phyloP scores from a whole-genome alignment of 92 coral and sea anemone species.

The Diadumene lineata region DNA sequence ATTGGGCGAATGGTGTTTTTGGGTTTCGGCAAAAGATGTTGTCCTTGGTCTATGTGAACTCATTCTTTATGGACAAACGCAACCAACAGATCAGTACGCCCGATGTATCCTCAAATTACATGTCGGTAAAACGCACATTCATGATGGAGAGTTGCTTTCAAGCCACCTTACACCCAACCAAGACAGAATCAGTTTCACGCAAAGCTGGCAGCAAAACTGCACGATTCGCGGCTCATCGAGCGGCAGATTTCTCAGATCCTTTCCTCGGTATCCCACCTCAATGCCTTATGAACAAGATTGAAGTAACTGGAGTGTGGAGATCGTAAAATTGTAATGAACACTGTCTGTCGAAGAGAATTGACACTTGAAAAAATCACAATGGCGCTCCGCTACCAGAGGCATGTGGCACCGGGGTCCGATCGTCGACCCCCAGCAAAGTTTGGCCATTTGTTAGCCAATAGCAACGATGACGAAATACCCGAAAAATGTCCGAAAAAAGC shows the following conservation, averaged over 20 bases:
- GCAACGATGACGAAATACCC: constrained; percentile 92
- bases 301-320: constrained; percentile 38
- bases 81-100: constrained; percentile 43
- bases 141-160: constrained; percentile 91
- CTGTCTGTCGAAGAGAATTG: constrained; percentile 67
- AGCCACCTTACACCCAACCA: constrained; percentile 71
- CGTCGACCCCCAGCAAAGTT: constrained; percentile 99
- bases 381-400: constrained; percentile 92
- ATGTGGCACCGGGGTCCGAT: constrained; percentile 96
- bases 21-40: constrained; percentile 97
- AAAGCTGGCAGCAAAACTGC: constrained; percentile 72
- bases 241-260: constrained; percentile 37
- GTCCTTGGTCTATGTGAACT: constrained; percentile 99
- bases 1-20: constrained; percentile 83
- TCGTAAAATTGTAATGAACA: constrained; percentile 69
- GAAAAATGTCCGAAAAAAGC: constrained; percentile 60
- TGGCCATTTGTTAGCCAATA: constrained; percentile 93
- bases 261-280: constrained; percentile 38
- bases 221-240: constrained; percentile 63
- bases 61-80: constrained; percentile 62
- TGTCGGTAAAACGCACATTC: constrained; percentile 56
- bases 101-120: constrained; percentile 46
- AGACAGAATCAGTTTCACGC: constrained; percentile 60
- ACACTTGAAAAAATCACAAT: constrained; percentile 93
- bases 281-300: constrained; percentile 47